Percentiles rank a stretch among this genome's conserved stretches.
These are phyloP conservation scores for Tapirus indicus DNA, from an alignment of 2,797 vertebrate genomes.

Conservation along the genomic window DNA sequence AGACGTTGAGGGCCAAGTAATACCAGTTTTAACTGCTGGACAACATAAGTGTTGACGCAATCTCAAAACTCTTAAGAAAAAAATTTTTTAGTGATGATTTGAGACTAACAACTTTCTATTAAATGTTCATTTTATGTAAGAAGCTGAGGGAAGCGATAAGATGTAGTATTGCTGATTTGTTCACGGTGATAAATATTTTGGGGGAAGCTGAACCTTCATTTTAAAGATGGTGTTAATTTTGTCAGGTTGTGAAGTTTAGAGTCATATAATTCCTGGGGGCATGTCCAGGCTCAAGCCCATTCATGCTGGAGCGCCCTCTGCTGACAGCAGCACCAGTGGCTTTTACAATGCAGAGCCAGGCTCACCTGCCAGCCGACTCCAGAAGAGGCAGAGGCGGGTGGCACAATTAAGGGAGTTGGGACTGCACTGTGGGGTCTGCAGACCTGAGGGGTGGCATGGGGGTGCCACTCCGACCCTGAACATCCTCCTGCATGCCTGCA, in stretches of 20 bases:
- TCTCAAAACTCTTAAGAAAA: background rate
- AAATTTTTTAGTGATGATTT: background rate
- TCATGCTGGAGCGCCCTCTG: background rate
- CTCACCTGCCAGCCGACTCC: accelerated
- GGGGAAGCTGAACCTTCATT: background rate
- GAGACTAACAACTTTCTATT: background rate
- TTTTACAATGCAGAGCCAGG: background rate
- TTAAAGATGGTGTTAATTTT: background rate
- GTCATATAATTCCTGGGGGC: no score
- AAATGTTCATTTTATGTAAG: background rate
- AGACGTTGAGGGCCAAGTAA: no score
- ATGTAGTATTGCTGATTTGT: background rate
- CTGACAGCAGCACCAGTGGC: background rate
- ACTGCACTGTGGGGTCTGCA: background rate
- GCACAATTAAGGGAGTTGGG: background rate
- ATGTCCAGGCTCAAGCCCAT: background rate
- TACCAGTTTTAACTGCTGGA: background rate
- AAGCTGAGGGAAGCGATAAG: background rate
- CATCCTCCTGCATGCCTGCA: background rate
- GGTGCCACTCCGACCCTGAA: accelerated
- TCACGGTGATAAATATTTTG: background rate
- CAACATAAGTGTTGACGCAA: background rate
- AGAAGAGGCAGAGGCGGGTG: background rate
- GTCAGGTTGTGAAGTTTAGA: background rate
- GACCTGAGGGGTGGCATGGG: background rate